These are phyloP conservation scores for Homalodisca vitripennis DNA, from an alignment of 1,140 invertebrate species.

Conservation along the genomic window DNA sequence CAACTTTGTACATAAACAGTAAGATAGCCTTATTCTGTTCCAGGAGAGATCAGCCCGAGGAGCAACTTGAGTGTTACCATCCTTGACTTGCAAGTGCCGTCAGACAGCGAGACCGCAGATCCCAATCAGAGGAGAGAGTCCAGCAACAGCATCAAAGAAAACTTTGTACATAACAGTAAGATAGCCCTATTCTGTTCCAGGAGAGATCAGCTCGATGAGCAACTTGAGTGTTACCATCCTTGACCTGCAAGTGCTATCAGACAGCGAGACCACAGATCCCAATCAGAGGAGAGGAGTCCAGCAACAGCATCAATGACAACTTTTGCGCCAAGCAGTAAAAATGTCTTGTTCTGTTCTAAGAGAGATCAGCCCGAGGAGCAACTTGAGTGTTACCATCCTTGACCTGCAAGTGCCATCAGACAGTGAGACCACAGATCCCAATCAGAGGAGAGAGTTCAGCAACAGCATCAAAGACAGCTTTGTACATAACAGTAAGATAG, in stretches of 20 bases:
- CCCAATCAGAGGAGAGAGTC: slow-evolving; percentile 6
- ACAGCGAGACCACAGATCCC: slow-evolving; percentile 8
- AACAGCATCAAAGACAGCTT: slow-evolving; percentile 26
- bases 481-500: slow-evolving; percentile 27
- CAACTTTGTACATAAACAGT: slow-evolving; percentile 21
- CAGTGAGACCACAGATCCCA: slow-evolving; percentile 11
- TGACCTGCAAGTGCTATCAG: slow-evolving; percentile 29
- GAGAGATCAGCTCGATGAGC: slow-evolving; percentile 33
- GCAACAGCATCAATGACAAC: slow-evolving; percentile 26
- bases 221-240: slow-evolving; percentile 34
- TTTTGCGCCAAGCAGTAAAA: slow-evolving; percentile 24
- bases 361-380: slow-evolving; percentile 34
- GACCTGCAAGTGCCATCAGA: slow-evolving; percentile 33
- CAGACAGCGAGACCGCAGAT: slow-evolving; percentile 19
- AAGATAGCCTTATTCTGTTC: too few relatives aligned
- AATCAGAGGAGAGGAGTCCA: slow-evolving; percentile 13
- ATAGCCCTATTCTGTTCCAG: too few relatives aligned
- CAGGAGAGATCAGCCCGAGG: slow-evolving; percentile 34
- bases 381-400: slow-evolving; percentile 35
- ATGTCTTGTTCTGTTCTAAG: slow-evolving; percentile 26
- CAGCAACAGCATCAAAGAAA: slow-evolving; percentile 26
- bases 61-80: slow-evolving; percentile 34
- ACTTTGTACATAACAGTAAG: slow-evolving; percentile 24
- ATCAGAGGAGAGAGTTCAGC: slow-evolving; percentile 11
- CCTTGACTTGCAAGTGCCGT: slow-evolving; percentile 31